Percentiles rank a stretch among this genome's conserved stretches.
Conservation (phyloP, 2,113 vertebrate genomes). For the Boleophthalmus pectinirostris region DNA sequence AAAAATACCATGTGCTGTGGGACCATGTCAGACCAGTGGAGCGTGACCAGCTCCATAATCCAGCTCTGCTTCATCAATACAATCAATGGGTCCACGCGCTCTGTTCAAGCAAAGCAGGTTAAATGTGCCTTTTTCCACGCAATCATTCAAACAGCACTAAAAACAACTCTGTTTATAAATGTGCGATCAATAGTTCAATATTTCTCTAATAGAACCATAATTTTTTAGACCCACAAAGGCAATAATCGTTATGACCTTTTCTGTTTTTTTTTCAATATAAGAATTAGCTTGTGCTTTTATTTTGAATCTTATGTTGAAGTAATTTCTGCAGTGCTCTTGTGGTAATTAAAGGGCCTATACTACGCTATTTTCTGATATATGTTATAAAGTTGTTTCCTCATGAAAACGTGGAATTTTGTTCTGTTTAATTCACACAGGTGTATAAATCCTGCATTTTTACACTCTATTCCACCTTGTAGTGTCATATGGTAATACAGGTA, state of each 20-base stretch:
- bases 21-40: conserved; percentile 66
- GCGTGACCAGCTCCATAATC: conserved; percentile 63
- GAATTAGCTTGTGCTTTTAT: neutral
- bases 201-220: neutral
- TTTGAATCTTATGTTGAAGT: neutral
- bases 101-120: conserved; percentile 34
- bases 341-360: no score
- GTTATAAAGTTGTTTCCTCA: no score
- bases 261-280: neutral
- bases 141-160: conserved; percentile 5
- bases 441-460: no score
- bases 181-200: neutral
- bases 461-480: no score
- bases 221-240: neutral
- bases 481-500: no score
- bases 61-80: conserved; percentile 54
- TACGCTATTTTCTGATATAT: no score
- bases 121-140: conserved; percentile 12
- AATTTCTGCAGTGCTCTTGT: neutral
- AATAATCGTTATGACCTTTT: neutral
- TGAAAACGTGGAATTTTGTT: no score
- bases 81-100: conserved; percentile 54
- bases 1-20: conserved; percentile 66
- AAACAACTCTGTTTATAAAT: neutral
- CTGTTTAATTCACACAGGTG: no score